Evolutionary conservation across 2,888 invertebrate species (phyloP).

Genomic region (Dexiosoma caninum): DNA sequence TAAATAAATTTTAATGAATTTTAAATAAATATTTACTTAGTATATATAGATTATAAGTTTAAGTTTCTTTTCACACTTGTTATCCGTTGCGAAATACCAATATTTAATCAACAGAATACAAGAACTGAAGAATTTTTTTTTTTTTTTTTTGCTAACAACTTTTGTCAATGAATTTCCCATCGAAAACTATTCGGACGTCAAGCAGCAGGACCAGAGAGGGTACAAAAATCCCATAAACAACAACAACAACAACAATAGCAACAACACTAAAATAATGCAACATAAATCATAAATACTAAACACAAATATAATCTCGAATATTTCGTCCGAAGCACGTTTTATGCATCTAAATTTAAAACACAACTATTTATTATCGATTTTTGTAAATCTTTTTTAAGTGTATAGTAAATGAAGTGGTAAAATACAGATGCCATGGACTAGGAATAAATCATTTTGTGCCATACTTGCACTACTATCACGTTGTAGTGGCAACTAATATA

Average conservation of each 20-base stretch:
- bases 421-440: slow-evolving; percentile 44
- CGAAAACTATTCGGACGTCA: background rate
- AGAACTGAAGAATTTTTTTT: background rate
- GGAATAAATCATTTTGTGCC: slow-evolving; percentile 39
- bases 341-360: slow-evolving; percentile 50
- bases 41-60: slow-evolving; percentile 27
- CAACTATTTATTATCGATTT: slow-evolving; percentile 60
- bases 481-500: background rate
- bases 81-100: background rate
- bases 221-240: background rate
- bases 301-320: slow-evolving; percentile 54
- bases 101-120: slow-evolving; percentile 1
- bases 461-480: background rate
- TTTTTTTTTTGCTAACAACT: too few relatives aligned
- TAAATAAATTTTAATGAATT: too few relatives aligned
- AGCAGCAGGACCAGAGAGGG: too few relatives aligned
- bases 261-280: background rate
- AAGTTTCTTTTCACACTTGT: background rate
- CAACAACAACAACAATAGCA: background rate
- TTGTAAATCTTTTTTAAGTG: slow-evolving; percentile 55
- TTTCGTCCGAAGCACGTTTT: slow-evolving; percentile 55
- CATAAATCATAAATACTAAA: slow-evolving; percentile 59
- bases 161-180: background rate
- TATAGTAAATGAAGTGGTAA: slow-evolving; percentile 53
- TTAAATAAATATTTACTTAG: slow-evolving; percentile 30